Conservation (phyloP, 53 echinoderm and acorn worm genomes). For the Astropecten irregularis region DNA sequence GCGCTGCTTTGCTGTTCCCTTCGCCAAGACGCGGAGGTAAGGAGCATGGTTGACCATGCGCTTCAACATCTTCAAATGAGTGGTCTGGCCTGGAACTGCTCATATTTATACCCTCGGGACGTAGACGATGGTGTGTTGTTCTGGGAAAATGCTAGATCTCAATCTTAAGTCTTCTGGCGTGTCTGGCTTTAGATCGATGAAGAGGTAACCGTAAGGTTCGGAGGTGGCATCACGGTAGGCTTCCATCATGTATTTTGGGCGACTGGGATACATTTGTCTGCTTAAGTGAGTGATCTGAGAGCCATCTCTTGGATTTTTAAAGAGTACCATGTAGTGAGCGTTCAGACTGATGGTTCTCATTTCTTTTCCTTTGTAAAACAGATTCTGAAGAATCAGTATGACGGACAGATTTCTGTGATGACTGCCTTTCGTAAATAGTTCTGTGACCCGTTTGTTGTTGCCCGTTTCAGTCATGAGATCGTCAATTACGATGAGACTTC, state of each 20-base stretch:
- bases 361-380: conserved; percentile 60
- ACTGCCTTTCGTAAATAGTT: conserved; percentile 57
- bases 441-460: background rate
- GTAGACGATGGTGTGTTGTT: too few species aligned
- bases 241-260: conserved; percentile 24
- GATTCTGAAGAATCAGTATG: conserved; percentile 56
- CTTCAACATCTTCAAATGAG: too few species aligned
- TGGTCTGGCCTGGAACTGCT: background rate
- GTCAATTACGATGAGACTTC: conserved; percentile 27
- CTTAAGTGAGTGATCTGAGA: background rate
- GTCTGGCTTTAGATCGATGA: conserved; percentile 57
- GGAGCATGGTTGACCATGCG: background rate
- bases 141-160: too few species aligned
- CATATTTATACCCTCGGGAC: too few species aligned
- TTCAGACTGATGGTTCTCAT: conserved; percentile 60
- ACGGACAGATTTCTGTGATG: conserved; percentile 60
- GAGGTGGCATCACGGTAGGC: too few species aligned
- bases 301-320: conserved; percentile 55
- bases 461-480: conserved; percentile 45
- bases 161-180: conserved; percentile 37
- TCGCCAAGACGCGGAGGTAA: background rate
- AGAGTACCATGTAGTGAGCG: conserved; percentile 58
- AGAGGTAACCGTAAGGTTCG: conserved; percentile 37
- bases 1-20: too few species aligned
- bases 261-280: conserved; percentile 48